Base-by-base conservation (phyloP, 2,888 invertebrate genomes). In the Volucella inanis region DNA sequence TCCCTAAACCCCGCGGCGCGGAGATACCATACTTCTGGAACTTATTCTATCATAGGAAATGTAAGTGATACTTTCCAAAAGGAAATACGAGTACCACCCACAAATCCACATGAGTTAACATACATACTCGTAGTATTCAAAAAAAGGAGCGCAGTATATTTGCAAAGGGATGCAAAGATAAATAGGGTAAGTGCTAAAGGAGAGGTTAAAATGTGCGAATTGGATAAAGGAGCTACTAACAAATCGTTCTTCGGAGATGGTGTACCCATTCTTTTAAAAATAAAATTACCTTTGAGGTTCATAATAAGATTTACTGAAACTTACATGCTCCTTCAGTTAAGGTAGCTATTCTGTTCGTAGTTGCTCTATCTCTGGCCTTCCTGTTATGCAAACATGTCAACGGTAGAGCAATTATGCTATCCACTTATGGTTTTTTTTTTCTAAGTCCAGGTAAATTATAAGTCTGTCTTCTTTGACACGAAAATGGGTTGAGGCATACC, bases 181-280 rank as follows among this genome's bases (percentile, higher is more conserved):
- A 31, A 31, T 31, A 6, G 4, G 6, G 31, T 31, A 31, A 31
- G 4, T 31, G 6, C 47, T 39, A 14, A 65, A 8, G 31, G 43
- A n/a, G 41, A 57, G 59, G n/a, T 39, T 43, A 43, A 43, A 76
- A 76, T 76, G 76, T 76, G 67, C 43, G 45, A 68, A 76, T 76
- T 67, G 52, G 43, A 68, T 76, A 61, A 59, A 45, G 52, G 52
- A 54, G 50, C n/a, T 11, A 47, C 31, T 65, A 31, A 10, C 31
- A 18, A 43, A n/a, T 41, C 39, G 18, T 12, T 39, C 15, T 50
- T 22, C 2, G 45, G n/a, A 8, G 9, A 3, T 67, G n/a, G 10
- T 55, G 55, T 15, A 8, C 38, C 3, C 15, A 10, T 39, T 39
- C 15, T 18, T 50, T 39, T 6, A 43, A 31, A 45, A 22, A 72